Conservation (phyloP, 2,888 invertebrate genomes). For the Oeneis ivallda region DNA sequence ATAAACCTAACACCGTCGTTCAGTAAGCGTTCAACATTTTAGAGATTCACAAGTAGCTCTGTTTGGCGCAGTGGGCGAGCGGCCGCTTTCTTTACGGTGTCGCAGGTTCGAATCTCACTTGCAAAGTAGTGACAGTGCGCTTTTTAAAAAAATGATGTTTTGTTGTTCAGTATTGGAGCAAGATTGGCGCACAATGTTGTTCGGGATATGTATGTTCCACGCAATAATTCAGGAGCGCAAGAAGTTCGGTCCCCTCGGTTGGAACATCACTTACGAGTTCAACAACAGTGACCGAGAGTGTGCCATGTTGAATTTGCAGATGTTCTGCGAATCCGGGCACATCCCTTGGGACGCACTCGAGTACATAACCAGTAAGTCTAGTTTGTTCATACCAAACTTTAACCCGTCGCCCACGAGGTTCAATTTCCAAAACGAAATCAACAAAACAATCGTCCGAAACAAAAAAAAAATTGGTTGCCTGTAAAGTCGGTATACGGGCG, state of each 20-base stretch:
- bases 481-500: too few relatives aligned
- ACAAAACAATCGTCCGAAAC: too few relatives aligned
- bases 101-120: too few relatives aligned
- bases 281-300: slow-evolving; percentile 96
- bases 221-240: slow-evolving; percentile 95
- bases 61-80: too few relatives aligned
- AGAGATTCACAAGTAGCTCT: too few relatives aligned
- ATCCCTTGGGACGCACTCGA: slow-evolving; percentile 95
- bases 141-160: background rate
- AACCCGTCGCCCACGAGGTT: too few relatives aligned
- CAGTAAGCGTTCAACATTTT: too few relatives aligned
- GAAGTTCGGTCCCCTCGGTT: slow-evolving; percentile 94
- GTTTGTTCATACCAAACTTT: background rate
- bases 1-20: too few relatives aligned
- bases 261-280: slow-evolving; percentile 97
- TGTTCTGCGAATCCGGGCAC: slow-evolving; percentile 86
- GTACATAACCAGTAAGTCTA: slow-evolving; percentile 88
- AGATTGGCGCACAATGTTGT: slow-evolving; percentile 88
- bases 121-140: too few relatives aligned
- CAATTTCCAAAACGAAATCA: too few relatives aligned
- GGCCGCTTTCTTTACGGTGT: too few relatives aligned
- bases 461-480: too few relatives aligned
- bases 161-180: slow-evolving; percentile 79
- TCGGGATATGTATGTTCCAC: slow-evolving; percentile 95
- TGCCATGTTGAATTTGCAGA: slow-evolving; percentile 91